A percentile compares a stretch with the other conserved stretches of the same genome.
Evolutionary conservation across 2,888 invertebrate genomes (phyloP).

Genomic region (Scaptomyza flava): DNA sequence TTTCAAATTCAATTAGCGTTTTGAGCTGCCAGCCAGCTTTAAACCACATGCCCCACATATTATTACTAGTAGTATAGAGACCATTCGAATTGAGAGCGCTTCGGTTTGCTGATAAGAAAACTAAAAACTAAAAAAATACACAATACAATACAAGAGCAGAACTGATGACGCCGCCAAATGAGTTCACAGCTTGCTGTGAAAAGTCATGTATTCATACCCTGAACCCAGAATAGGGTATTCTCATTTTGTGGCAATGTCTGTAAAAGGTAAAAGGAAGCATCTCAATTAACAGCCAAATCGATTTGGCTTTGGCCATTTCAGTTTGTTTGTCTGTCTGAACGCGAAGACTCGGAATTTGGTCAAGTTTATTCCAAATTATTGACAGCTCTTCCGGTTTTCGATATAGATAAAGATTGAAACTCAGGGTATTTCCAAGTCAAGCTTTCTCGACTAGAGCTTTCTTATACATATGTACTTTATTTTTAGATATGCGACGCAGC

Average conservation of each 20-base stretch:
- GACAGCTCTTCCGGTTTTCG: no score
- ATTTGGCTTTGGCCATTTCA: no score
- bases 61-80: slow-evolving; percentile 1
- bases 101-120: slow-evolving; percentile 52
- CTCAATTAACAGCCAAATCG: no score
- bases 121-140: background rate
- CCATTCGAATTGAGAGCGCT: slow-evolving; percentile 42
- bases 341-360: no score
- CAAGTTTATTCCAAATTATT: no score
- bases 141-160: slow-evolving; percentile 3
- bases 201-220: slow-evolving; percentile 19
- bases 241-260: background rate
- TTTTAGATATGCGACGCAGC: slow-evolving; percentile 58
- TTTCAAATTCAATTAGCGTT: slow-evolving; percentile 17
- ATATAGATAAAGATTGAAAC: no score
- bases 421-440: background rate
- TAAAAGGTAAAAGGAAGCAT: background rate
- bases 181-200: slow-evolving; percentile 63
- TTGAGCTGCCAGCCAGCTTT: slow-evolving; percentile 14
- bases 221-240: background rate
- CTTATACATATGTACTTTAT: background rate
- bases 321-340: no score
- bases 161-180: slow-evolving; percentile 26
- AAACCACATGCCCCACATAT: slow-evolving; percentile 51
- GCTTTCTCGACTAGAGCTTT: background rate